phyloP scores from a whole-genome alignment of 2,888 invertebrate genomes.

The Xestia sexstrigata region DNA sequence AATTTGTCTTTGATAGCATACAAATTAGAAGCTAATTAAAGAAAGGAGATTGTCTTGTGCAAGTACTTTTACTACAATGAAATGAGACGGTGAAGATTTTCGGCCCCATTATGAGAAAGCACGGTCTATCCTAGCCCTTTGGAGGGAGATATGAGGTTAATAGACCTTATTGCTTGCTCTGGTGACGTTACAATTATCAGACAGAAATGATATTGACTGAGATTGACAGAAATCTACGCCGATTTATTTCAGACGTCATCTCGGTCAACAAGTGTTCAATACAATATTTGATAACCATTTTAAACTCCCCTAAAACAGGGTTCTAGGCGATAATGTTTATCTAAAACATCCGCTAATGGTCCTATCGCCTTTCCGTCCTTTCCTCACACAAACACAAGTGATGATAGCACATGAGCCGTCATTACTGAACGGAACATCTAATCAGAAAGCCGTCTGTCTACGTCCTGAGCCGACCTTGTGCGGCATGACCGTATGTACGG shows the following conservation, averaged over 20 bases:
- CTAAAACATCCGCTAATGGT: constrained; percentile 36
- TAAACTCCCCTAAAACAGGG: constrained; percentile 1
- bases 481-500: constrained; percentile 46
- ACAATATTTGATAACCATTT: not conserved
- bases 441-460: constrained; percentile 57
- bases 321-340: constrained; percentile 24
- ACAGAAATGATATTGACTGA: not conserved
- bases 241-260: not conserved
- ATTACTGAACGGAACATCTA: constrained; percentile 62
- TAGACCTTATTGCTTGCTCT: not conserved
- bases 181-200: not conserved
- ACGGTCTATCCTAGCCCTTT: not conserved
- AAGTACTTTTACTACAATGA: not conserved
- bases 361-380: constrained; percentile 46
- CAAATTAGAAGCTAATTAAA: constrained; percentile 26
- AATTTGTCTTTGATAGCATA: constrained; percentile 28
- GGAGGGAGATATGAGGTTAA: not conserved
- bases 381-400: constrained; percentile 33
- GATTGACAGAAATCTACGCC: constrained; percentile 1
- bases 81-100: not conserved
- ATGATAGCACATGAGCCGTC: constrained; percentile 21
- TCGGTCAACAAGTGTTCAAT: not conserved
- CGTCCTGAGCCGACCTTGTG: constrained; percentile 58
- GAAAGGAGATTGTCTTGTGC: not conserved
- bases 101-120: not conserved